phyloP scores from a whole-genome alignment of 2,888 invertebrate genomes.

The Drosophila pegasa region DNA sequence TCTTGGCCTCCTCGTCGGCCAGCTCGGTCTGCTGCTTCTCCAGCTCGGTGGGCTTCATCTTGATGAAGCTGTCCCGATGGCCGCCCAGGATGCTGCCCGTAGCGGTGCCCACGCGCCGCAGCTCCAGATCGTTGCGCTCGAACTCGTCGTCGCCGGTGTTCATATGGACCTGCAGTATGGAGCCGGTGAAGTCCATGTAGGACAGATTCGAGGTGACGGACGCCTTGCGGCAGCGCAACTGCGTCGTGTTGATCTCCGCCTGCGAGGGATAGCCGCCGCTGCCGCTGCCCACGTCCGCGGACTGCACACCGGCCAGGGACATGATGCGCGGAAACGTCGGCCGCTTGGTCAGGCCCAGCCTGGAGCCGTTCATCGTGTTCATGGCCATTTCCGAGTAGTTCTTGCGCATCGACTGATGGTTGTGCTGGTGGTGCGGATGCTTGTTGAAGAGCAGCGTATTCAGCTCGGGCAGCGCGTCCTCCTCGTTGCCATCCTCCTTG shows the following conservation, averaged over 20 bases:
- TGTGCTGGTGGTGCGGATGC: conserved; percentile 69
- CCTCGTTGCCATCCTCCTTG: conserved; percentile 88
- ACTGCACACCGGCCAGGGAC: conserved; percentile 83
- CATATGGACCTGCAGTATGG: conserved; percentile 89
- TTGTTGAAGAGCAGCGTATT: conserved; percentile 83
- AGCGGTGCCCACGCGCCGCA: conserved; percentile 83
- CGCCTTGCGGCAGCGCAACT: conserved; percentile 87
- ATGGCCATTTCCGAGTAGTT: conserved; percentile 85
- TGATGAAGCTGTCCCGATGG: conserved; percentile 84
- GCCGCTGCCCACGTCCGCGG: conserved; percentile 71
- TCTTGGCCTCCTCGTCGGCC: conserved; percentile 58
- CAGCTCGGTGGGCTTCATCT: conserved; percentile 82
- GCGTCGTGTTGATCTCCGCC: conserved; percentile 85
- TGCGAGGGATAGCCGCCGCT: conserved; percentile 83
- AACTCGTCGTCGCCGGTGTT: conserved; percentile 86
- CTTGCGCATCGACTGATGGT: conserved; percentile 81
- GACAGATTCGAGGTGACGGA: conserved; percentile 90
- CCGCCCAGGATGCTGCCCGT: conserved; percentile 79
- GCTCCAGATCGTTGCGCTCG: conserved; percentile 83
- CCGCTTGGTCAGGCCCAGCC: conserved; percentile 82
- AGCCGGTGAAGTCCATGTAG: conserved; percentile 91
- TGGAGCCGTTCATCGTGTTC: conserved; percentile 82
- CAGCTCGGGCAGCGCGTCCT: conserved; percentile 85
- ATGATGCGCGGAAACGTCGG: conserved; percentile 85
- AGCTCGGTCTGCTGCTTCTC: conserved; percentile 71